Base-by-base conservation (phyloP, 1,140 invertebrate species). In the Chymomyza costata region DNA sequence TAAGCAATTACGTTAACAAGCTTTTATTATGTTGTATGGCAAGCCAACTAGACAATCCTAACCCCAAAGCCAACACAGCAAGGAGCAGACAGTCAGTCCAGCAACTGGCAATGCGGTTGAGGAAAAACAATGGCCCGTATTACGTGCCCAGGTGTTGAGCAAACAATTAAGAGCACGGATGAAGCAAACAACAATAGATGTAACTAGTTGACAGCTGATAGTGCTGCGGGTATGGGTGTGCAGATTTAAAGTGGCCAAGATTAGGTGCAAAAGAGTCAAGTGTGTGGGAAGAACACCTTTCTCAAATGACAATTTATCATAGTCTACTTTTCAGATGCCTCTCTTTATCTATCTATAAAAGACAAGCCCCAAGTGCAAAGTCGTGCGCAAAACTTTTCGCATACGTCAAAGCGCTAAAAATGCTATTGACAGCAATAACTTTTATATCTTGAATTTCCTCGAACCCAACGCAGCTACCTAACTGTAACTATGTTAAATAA, bases 1-100 rank as follows among this genome's bases (percentile, higher is more conserved):
- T 78, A 78, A 78, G 71, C 71, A 78, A 80, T 78, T 78, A 78
- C 63, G 71, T 54, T 80, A 78, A 78, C 71, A 78, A 78, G 71
- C 71, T 80, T 69, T 78, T 78, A 78, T 78, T 78, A 67, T 80
- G 63, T 64, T 80, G 65, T 45, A 52, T 47, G 38, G 32, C 37
- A 30, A 15, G 39, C 43, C 32, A 28, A 10, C 25, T 10, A 28
- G 25, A 5, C 25, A 28, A 10, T 10, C n/a, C n/a, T n/a, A n/a
- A n/a, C n/a, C n/a, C n/a, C n/a, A n/a, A n/a, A n/a, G n/a, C n/a
- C n/a, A n/a, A n/a, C n/a, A n/a, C n/a, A n/a, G n/a, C n/a, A n/a
- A n/a, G n/a, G n/a, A n/a, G n/a, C n/a, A n/a, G n/a, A n/a, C n/a
- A n/a, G n/a, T n/a, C n/a, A n/a, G n/a, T n/a, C n/a, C n/a, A n/a